Conservation (phyloP, 2,113 vertebrate genomes). For the Hemicordylus capensis region DNA sequence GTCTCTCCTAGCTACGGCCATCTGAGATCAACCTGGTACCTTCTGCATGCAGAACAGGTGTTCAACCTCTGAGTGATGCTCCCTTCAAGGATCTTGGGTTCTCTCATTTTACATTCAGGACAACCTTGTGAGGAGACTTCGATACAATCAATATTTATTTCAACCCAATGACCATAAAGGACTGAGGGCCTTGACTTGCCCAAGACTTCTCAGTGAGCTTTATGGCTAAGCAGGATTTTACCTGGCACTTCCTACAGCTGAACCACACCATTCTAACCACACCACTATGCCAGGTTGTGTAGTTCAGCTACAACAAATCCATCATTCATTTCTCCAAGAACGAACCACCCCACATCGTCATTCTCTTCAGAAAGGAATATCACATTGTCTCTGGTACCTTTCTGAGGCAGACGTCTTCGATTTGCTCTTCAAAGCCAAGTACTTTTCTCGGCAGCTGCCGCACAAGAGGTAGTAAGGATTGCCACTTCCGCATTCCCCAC, state of each 20-base stretch:
- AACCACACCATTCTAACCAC: neutral
- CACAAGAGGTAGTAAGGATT: conserved; percentile 97
- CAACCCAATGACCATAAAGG: too few relatives aligned
- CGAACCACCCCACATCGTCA: conserved; percentile 72
- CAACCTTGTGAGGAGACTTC: neutral
- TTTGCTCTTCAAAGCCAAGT: conserved; percentile 91
- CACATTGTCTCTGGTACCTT: conserved; percentile 76
- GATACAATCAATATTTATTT: neutral
- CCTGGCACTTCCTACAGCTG: neutral
- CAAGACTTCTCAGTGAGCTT: neutral
- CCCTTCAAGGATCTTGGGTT: too few relatives aligned
- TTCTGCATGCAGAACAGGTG: neutral
- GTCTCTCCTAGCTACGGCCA: neutral
- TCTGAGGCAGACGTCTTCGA: conserved; percentile 86
- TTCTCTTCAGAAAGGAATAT: conserved; percentile 54
- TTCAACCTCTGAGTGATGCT: neutral
- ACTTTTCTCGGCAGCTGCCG: conserved; percentile 92
- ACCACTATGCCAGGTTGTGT: neutral
- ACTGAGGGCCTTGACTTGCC: neutral
- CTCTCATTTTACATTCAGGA: neutral
- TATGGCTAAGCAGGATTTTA: neutral
- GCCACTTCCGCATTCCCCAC: conserved; percentile 95
- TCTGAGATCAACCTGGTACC: neutral
- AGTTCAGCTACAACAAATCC: neutral
- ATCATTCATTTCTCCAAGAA: neutral